Evolutionary conservation across 1,140 invertebrate genomes (phyloP).

Genomic region (Gonatopus flavifemur): DNA sequence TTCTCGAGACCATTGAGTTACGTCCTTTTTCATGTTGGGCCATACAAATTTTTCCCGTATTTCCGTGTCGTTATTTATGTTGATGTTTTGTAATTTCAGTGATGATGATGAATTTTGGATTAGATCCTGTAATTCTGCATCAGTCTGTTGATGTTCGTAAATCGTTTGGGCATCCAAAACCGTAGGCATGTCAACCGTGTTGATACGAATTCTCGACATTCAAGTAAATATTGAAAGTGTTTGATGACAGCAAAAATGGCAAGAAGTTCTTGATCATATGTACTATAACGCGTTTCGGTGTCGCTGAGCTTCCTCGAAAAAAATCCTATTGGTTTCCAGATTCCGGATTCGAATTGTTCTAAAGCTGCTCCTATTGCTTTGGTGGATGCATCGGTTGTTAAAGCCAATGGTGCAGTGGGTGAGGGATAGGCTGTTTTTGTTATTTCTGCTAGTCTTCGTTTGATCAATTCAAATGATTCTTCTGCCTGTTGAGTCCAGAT

Average conservation of each 20-base stretch:
- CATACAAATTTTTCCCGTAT: constrained; percentile 11
- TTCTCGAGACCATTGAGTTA: constrained; percentile 6
- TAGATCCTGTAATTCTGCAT: constrained; percentile 11
- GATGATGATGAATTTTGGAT: neutral
- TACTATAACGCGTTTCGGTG: constrained; percentile 29
- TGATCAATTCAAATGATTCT: constrained; percentile 2
- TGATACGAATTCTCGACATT: constrained; percentile 12
- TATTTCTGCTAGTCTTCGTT: neutral
- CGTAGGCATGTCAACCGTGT: neutral
- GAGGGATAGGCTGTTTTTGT: neutral
- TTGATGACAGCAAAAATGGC: no score
- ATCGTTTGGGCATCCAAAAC: constrained; percentile 11
- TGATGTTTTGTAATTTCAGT: constrained; percentile 11
- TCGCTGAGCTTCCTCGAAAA: constrained; percentile 21
- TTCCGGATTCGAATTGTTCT: constrained; percentile 11
- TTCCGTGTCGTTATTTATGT: neutral
- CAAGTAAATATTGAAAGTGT: neutral
- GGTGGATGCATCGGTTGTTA: constrained; percentile 1
- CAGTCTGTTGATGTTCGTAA: constrained; percentile 15
- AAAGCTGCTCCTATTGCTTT: constrained; percentile 13
- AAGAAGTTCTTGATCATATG: no score
- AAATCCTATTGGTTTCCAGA: constrained; percentile 27
- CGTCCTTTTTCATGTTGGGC: constrained; percentile 18
- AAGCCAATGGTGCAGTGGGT: neutral
- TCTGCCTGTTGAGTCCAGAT: neutral